phyloP scores from a whole-genome alignment of 2,797 vertebrate genomes.

The Poeciliopsis turneri region DNA sequence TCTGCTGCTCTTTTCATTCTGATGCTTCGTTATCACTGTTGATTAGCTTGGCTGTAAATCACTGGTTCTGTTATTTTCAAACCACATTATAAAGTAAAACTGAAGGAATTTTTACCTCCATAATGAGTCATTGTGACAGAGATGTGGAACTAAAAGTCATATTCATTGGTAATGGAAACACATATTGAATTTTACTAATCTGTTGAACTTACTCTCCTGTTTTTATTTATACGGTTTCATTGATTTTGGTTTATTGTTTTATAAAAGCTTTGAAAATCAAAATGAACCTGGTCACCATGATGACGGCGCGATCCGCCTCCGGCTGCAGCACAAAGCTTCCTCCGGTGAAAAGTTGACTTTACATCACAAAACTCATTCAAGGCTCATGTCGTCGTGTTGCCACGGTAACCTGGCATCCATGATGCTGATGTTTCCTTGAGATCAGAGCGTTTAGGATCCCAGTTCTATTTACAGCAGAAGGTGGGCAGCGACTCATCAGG shows the following conservation, averaged over 20 bases:
- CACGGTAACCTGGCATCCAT: constrained; percentile 61
- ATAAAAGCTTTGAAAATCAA: background rate
- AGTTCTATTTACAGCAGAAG: constrained; percentile 61
- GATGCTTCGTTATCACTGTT: background rate
- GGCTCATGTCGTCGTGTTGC: constrained; percentile 41
- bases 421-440: constrained; percentile 53
- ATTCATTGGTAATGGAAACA: background rate
- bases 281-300: background rate
- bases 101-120: too few relatives aligned
- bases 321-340: constrained; percentile 1
- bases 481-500: constrained; percentile 6
- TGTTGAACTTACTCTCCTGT: background rate
- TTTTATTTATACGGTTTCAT: background rate
- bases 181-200: background rate
- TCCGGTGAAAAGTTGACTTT: constrained; percentile 22
- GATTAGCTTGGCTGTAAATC: too few relatives aligned
- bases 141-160: background rate
- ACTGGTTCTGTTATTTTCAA: too few relatives aligned
- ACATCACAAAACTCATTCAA: constrained; percentile 6
- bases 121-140: background rate
- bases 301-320: too few relatives aligned
- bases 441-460: constrained; percentile 44
- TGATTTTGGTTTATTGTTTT: background rate
- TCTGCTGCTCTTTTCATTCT: background rate
- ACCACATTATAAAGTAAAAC: too few relatives aligned